Percentiles rank a stretch among this genome's conserved stretches.
These are phyloP conservation scores for Diuraphis noxia DNA, from an alignment of 1,140 invertebrate genomes.

Conservation along the genomic window DNA sequence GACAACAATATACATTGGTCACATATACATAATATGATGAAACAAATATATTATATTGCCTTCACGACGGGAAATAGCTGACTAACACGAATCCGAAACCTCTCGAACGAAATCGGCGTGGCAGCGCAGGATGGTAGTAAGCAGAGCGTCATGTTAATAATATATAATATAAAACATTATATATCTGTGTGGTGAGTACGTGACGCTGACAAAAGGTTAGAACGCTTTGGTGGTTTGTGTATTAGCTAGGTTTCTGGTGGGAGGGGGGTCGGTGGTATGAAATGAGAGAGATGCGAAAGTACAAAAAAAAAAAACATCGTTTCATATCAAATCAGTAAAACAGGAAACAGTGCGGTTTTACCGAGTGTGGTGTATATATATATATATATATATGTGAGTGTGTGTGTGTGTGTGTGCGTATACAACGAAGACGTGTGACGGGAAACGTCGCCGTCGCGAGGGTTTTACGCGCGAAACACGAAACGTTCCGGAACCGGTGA, in stretches of 20 bases:
- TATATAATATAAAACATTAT: background rate
- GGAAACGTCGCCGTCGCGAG: background rate
- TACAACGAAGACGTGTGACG: background rate
- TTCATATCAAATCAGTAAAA: conserved; percentile 13
- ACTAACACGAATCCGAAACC: conserved; percentile 5
- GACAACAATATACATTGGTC: background rate
- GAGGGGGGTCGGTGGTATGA: background rate
- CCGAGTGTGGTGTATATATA: background rate
- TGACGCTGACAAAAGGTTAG: conserved; percentile 22
- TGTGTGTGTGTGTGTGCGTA: too few species aligned
- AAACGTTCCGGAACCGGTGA: conserved; percentile 49
- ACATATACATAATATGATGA: background rate
- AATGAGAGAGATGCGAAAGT: background rate
- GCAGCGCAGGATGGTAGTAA: background rate
- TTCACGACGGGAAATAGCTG: background rate
- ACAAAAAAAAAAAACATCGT: background rate
- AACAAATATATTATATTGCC: background rate
- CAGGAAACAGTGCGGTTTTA: conserved; percentile 38
- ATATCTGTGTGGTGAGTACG: background rate
- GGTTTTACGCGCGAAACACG: conserved; percentile 26
- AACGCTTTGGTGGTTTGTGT: background rate
- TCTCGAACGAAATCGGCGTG: background rate
- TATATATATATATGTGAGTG: too few species aligned
- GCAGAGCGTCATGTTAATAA: background rate
- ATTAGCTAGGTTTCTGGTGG: background rate